A percentile compares a stretch with the other conserved stretches of the same genome.
These are phyloP conservation scores for Acheta domesticus DNA, from an alignment of 2,888 invertebrate species.

Conservation along the genomic window DNA sequence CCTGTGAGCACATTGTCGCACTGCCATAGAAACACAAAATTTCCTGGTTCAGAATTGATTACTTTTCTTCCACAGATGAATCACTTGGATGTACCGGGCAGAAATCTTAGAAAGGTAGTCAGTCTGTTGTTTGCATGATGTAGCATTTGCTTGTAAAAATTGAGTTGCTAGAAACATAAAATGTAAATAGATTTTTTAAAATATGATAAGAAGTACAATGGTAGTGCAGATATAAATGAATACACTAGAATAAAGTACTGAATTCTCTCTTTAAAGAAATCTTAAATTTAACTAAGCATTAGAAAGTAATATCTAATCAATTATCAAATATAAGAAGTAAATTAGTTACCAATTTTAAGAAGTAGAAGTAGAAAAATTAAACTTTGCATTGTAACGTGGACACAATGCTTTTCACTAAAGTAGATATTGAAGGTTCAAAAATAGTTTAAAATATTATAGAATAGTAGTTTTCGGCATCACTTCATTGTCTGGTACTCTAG, in stretches of 20 bases:
- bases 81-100: constrained; percentile 44
- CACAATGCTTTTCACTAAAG: not conserved
- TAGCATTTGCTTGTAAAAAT: not conserved
- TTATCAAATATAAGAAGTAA: not conserved
- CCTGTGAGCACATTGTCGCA: not conserved
- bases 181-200: not conserved
- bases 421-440: too few species aligned
- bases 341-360: not conserved
- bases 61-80: constrained; percentile 41
- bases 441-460: too few species aligned
- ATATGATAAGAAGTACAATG: too few species aligned
- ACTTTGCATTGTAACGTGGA: not conserved
- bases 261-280: not conserved
- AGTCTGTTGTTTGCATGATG: constrained; percentile 21
- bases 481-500: too few species aligned
- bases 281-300: not conserved
- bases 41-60: constrained; percentile 25
- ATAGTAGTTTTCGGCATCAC: too few species aligned
- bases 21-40: not conserved
- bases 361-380: not conserved
- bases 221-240: too few species aligned
- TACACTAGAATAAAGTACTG: too few species aligned
- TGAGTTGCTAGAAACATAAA: constrained; percentile 1
- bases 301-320: not conserved
- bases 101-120: constrained; percentile 45